Evolutionary conservation across 2,888 invertebrate species (phyloP).

Genomic region (Theodoxus fluviatilis): DNA sequence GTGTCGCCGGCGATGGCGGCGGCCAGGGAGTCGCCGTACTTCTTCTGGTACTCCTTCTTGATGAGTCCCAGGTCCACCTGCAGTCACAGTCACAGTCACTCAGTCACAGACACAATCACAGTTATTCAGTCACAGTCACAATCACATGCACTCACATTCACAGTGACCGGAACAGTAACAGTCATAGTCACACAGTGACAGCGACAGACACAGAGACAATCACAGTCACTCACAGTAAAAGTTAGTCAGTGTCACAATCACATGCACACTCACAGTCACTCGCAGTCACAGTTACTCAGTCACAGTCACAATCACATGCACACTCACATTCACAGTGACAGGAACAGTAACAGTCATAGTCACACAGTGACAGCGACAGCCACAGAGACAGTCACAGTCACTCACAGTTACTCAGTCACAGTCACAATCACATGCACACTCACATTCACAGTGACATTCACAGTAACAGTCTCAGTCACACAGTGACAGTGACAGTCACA

Average conservation of each 20-base stretch:
- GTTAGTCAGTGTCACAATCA: background rate
- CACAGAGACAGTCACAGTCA: background rate
- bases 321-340: background rate
- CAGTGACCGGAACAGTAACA: background rate
- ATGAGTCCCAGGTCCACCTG: constrained; percentile 47
- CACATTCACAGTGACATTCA: background rate
- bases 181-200: background rate
- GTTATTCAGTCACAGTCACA: background rate
- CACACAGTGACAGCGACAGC: background rate
- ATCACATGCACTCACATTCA: background rate
- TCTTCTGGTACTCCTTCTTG: constrained; percentile 41
- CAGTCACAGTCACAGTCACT: constrained; percentile 2
- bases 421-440: background rate
- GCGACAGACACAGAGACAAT: constrained; percentile 5
- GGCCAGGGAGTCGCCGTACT: constrained; percentile 41
- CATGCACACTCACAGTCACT: background rate
- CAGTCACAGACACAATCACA: background rate
- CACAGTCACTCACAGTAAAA: background rate
- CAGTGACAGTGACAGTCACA: background rate
- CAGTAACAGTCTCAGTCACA: background rate
- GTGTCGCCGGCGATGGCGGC: constrained; percentile 45
- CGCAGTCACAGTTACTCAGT: background rate
- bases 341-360: background rate
- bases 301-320: background rate
- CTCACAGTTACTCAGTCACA: background rate